Evolutionary conservation across 2,797 vertebrate species (phyloP), one percentile per base, ranked within the genome.

Genomic region (Sebastes wilsoni): DNA sequence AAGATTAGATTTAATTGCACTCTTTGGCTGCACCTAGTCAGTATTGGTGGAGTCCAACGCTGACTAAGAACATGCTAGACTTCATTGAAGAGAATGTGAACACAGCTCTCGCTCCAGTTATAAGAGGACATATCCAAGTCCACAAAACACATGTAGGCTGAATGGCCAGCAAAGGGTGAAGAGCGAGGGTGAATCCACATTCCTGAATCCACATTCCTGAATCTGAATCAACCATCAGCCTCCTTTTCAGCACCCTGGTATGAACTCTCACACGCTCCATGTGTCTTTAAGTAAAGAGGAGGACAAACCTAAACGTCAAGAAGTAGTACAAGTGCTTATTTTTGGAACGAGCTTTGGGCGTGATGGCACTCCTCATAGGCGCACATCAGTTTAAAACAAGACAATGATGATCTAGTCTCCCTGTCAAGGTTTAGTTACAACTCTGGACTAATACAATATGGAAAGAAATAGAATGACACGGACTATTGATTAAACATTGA

Each of bases 181-280:
- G 38, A 42, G 38, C 1, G 6, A 42, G 14, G 5, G 58, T 12
- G 23, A 58, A 27, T 25, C 55, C 55, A 58, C 77, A 84, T 81
- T 79, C 81, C 75, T 81, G 66, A 75, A 81, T 83, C 13, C 67
- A 82, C 77, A 84, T 81, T 79, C 81, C 75, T 81, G 62, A 75
- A 81, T 83, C 13, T 87, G 64, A 81, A 87, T 84, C 60, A 69
- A 68, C 71, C 54, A 27, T 54, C 67, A 14, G 27, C 42, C 72
- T 70, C 22, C 66, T 75, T 62, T 42, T 78, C 61, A 72, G 78
- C 20, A n/a, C 16, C 20, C 30, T 72, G 38, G 14, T 61, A 56
- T 55, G 32, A 77, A 61, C 32, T 23, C 36, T 52, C 49, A 42
- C 55, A 20, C 22, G 10, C 42, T 20, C 62, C 34, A n/a, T 16